Evolutionary conservation across 2,797 vertebrate species (phyloP), one percentile per base, ranked within the genome.

Genomic region (Crax fasciolata): DNA sequence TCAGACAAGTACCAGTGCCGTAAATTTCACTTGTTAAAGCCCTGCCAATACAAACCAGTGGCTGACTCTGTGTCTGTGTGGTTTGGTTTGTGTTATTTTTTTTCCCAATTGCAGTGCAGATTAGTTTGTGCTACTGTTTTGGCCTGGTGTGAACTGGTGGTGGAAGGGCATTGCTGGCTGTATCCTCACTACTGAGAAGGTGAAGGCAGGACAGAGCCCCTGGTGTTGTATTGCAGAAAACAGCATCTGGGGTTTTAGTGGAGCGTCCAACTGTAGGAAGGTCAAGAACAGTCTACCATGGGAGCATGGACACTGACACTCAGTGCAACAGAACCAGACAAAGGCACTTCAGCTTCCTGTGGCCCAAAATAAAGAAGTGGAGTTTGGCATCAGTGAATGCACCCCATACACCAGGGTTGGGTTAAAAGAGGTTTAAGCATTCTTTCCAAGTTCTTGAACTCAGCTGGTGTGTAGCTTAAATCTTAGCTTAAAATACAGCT

Each of bases 401-500:
- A 10, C 61, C 54, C 11, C 57, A 32, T 70, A 18, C 15, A 2
- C 6, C 58, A 6, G 27, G 6, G 23, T 10, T 28, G 71, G 81
- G 75, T 30, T 32, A 28, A 87, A 52, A 63, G 91, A 91, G 92
- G 68, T 49, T 15, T 81, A 49, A 94, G 58, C 35, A 27, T 5
- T 32, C 61, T 87, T 79, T 73, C 78, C 44, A 80, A 25, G 32
- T 83, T 76, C 46, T 28, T 27, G 74, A 96, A 88, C 46, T 72
- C 87, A 75, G 75, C 76, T 94, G 87, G 25, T 62, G 38, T 24
- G 11, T 92, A 87, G 65, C 2, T 13, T 38, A 94, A 96, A 73
- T 67, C 74, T 73, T 46, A 51, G 75, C 75, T 97, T 85, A 86
- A 89, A 86, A 83, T 81, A 21, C 63, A 88, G 19, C 65, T 10